Evolutionary conservation across 1,140 invertebrate species (phyloP).

Genomic region (Drosophila virilis): DNA sequence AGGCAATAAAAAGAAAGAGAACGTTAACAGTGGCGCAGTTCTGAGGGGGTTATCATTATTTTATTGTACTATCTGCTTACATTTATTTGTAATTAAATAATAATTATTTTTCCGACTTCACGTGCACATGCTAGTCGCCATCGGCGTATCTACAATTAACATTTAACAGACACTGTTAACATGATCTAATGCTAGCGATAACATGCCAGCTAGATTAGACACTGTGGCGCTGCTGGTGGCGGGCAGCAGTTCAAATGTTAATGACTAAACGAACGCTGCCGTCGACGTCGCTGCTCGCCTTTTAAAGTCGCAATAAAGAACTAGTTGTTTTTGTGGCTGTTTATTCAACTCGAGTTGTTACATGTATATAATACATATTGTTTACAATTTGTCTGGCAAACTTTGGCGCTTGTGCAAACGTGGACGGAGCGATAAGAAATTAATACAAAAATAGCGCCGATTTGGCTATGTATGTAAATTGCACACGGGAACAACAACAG

Average conservation of each 20-base stretch:
- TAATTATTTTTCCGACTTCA: neutral
- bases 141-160: neutral
- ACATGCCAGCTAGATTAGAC: conserved; percentile 32
- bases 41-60: neutral
- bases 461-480: conserved; percentile 38
- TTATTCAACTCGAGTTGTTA: conserved; percentile 56
- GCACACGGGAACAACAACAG: conserved; percentile 55
- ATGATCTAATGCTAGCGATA: conserved; percentile 20
- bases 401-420: conserved; percentile 47
- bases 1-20: conserved; percentile 23
- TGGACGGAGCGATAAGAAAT: conserved; percentile 51
- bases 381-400: conserved; percentile 69
- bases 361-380: conserved; percentile 53
- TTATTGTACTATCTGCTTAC: neutral
- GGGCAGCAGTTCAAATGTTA: conserved; percentile 61
- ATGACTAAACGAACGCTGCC: conserved; percentile 55
- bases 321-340: conserved; percentile 30
- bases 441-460: conserved; percentile 49
- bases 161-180: neutral
- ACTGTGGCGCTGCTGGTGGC: conserved; percentile 37
- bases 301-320: conserved; percentile 75
- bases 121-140: too few species aligned
- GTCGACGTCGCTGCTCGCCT: conserved; percentile 23
- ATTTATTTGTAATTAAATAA: neutral
- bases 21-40: neutral